These are phyloP conservation scores for Ictalurus punctatus DNA, from an alignment of 2,113 vertebrate genomes.

Conservation along the genomic window DNA sequence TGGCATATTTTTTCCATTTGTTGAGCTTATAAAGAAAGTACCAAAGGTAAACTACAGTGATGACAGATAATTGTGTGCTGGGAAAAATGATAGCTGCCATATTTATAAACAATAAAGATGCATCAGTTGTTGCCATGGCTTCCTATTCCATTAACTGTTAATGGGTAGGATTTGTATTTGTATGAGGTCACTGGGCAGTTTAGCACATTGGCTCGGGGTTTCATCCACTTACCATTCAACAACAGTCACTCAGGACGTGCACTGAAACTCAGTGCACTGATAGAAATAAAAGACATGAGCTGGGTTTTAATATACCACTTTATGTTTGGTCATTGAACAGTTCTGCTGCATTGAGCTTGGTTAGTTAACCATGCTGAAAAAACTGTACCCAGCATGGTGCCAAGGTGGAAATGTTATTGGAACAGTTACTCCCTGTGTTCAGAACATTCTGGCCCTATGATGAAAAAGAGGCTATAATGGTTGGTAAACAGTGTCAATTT, in stretches of 20 bases:
- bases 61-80: background rate
- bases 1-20: background rate
- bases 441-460: background rate
- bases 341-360: background rate
- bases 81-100: background rate
- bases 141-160: too few relatives aligned
- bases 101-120: background rate
- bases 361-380: background rate
- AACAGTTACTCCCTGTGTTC: background rate
- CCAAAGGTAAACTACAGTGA: background rate
- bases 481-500: background rate
- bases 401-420: background rate
- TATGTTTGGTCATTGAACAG: background rate
- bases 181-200: too few relatives aligned
- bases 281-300: background rate
- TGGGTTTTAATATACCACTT: background rate
- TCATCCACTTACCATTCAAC: too few relatives aligned
- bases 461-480: background rate
- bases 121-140: too few relatives aligned
- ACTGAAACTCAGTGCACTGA: too few relatives aligned
- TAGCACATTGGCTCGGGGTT: too few relatives aligned
- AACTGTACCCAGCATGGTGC: background rate
- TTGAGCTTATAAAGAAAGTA: background rate
- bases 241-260: too few relatives aligned
- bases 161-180: too few relatives aligned